Conservation (phyloP, 2,113 vertebrate species). For the Microcebus griseorufus region DNA sequence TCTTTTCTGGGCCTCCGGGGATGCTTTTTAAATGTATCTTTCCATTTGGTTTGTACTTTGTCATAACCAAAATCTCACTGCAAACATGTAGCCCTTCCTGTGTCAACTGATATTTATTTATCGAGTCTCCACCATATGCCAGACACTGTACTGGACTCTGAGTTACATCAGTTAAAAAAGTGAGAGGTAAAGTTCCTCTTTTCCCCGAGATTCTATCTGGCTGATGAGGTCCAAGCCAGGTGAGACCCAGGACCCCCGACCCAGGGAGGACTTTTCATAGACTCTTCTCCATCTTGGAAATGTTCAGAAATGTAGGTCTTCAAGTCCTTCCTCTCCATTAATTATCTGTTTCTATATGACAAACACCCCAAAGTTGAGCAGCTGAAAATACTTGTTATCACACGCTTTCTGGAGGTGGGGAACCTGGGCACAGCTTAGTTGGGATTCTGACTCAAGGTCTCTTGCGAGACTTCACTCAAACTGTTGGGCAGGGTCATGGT, state of each 20-base stretch:
- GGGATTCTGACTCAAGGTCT: neutral
- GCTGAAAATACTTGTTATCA: neutral
- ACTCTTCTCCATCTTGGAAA: neutral
- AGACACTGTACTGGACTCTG: neutral
- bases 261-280: neutral
- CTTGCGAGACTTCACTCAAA: neutral
- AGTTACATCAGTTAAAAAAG: neutral
- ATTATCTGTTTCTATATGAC: neutral
- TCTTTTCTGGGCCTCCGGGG: neutral
- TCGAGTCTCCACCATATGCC: neutral
- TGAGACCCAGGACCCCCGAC: neutral
- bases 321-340: neutral
- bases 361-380: neutral
- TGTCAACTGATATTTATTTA: neutral
- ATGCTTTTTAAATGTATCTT: neutral
- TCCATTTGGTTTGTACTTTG: neutral
- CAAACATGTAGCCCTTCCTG: neutral
- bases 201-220: neutral
- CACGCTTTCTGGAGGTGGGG: neutral
- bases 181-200: too few species aligned
- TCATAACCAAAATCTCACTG: neutral
- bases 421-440: neutral
- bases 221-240: neutral
- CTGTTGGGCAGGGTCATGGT: neutral
- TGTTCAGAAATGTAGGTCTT: neutral